Conservation (phyloP, 1,140 invertebrate genomes). For the Mercenaria mercenaria region DNA sequence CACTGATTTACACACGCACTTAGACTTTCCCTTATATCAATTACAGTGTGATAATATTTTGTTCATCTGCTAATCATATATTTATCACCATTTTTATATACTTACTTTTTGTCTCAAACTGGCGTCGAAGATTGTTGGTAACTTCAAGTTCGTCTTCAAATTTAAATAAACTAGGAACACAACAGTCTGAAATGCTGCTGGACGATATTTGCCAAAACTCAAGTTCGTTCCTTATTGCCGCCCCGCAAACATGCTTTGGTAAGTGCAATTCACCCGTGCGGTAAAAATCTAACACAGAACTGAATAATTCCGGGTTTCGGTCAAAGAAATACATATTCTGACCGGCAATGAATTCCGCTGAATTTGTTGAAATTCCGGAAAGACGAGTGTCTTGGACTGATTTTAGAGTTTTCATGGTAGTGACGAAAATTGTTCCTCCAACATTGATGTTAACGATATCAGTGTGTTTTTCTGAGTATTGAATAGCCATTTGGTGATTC, state of each 20-base stretch:
- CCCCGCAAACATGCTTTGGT: slow-evolving; percentile 97
- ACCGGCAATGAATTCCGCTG: slow-evolving; percentile 47
- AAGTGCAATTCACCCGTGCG: slow-evolving; percentile 98
- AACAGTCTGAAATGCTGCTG: slow-evolving; percentile 71
- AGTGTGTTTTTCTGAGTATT: not conserved
- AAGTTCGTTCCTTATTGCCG: slow-evolving; percentile 76
- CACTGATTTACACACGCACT: too few relatives aligned
- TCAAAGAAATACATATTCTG: slow-evolving; percentile 99
- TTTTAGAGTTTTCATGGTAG: slow-evolving; percentile 70
- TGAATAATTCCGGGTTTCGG: slow-evolving; percentile 97
- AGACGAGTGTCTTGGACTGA: slow-evolving; percentile 73
- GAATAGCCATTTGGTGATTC: not conserved
- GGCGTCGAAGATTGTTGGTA: slow-evolving; percentile 63
- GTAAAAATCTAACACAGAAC: slow-evolving; percentile 98
- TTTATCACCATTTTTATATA: not conserved
- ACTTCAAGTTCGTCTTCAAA: slow-evolving; percentile 66
- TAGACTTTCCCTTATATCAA: too few relatives aligned
- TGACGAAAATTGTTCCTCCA: slow-evolving; percentile 73
- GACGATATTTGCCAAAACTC: slow-evolving; percentile 74
- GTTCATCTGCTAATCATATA: too few relatives aligned
- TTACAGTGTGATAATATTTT: too few relatives aligned
- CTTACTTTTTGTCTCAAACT: slow-evolving; percentile 66
- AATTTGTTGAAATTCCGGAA: slow-evolving; percentile 36
- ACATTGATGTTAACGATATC: slow-evolving; percentile 72
- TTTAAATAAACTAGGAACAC: slow-evolving; percentile 69